Conservation (phyloP, 30 jellyfish, hydroid and myxozoan species). For the Calvadosia cruxmelitensis region DNA sequence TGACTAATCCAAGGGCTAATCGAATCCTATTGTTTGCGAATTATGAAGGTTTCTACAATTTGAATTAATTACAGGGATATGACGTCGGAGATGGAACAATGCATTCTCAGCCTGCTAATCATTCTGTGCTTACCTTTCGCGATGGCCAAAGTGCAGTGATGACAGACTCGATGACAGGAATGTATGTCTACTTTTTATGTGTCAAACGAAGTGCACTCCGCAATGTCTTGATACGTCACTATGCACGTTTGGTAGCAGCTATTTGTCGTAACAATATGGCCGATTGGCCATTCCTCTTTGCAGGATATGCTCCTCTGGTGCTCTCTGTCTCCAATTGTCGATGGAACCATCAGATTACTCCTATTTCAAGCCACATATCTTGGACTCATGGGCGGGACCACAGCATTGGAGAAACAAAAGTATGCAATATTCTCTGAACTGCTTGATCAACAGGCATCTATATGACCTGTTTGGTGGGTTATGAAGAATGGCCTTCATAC, state of each 20-base stretch:
- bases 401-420: slow-evolving; percentile 70
- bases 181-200: background rate
- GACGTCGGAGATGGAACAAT: background rate
- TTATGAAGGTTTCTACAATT: too few species aligned
- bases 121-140: background rate
- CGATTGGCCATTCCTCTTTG: too few species aligned
- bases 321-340: slow-evolving; percentile 51
- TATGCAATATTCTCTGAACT: too few species aligned
- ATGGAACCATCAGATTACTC: slow-evolving; percentile 82
- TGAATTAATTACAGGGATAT: background rate
- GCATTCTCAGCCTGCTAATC: background rate
- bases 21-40: background rate
- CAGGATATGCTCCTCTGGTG: slow-evolving; percentile 14
- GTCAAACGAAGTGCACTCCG: background rate
- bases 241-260: too few species aligned
- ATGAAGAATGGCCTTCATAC: too few species aligned
- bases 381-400: slow-evolving; percentile 96
- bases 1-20: background rate
- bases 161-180: background rate
- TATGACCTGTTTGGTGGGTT: too few species aligned
- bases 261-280: too few species aligned
- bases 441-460: too few species aligned
- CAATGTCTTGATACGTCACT: background rate
- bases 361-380: slow-evolving; percentile 60
- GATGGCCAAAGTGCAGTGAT: background rate